Percentiles rank a stretch among this genome's conserved stretches.
Conservation (phyloP, 2,797 vertebrate species). For the Hoplostethus mediterraneus region DNA sequence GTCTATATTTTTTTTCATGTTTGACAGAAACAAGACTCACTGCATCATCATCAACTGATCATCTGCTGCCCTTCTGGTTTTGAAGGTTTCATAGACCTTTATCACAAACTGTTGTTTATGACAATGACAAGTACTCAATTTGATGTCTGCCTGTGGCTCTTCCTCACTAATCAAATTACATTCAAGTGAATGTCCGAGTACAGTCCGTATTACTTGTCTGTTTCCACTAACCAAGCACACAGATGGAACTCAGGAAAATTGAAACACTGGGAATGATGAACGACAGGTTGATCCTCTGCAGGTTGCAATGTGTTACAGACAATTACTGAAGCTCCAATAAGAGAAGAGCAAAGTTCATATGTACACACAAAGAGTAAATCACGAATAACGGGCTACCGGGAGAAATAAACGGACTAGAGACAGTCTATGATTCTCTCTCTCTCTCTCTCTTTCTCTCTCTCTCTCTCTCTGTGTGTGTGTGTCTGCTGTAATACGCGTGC, state of each 20-base stretch:
- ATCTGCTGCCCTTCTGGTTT: constrained; percentile 50
- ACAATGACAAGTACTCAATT: constrained; percentile 62
- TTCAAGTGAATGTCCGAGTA: constrained; percentile 51
- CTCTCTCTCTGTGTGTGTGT: background rate
- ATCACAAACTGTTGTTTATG: constrained; percentile 52
- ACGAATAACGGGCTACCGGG: background rate
- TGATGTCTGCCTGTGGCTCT: constrained; percentile 63
- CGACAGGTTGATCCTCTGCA: constrained; percentile 4
- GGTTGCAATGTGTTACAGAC: background rate
- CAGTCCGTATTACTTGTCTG: constrained; percentile 28
- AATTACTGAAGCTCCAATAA: background rate
- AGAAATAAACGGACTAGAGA: background rate
- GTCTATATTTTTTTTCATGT: constrained; percentile 2
- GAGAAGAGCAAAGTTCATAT: background rate
- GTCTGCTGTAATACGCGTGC: constrained; percentile 13
- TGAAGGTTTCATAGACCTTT: constrained; percentile 60
- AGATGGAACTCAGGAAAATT: constrained; percentile 26
- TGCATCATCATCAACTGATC: constrained; percentile 44
- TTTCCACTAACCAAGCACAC: background rate
- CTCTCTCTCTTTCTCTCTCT: background rate
- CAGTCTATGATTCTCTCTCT: too few relatives aligned
- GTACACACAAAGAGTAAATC: background rate
- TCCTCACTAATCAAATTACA: constrained; percentile 72
- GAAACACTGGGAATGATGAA: background rate
- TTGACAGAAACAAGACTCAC: constrained; percentile 42